phyloP scores from a whole-genome alignment of 2,113 vertebrate species.

The Prionailurus bengalensis region DNA sequence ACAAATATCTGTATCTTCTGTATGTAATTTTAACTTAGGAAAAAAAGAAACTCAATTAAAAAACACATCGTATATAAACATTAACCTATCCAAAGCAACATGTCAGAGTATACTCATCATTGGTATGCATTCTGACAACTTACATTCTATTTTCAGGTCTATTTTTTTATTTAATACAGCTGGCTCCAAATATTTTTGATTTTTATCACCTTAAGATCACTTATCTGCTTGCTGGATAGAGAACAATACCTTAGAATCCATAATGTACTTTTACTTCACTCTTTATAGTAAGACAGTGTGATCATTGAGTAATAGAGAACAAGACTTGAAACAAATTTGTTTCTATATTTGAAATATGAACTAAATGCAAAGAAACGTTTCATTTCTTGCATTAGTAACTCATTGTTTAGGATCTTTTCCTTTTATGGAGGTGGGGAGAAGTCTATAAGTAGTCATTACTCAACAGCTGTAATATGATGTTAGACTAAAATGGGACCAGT shows the following conservation, averaged over 20 bases:
- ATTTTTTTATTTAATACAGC: background rate
- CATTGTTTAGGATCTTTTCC: conserved; percentile 61
- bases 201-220: background rate
- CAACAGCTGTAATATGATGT: conserved; percentile 66
- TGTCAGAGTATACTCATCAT: background rate
- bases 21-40: background rate
- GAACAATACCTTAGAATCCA: background rate
- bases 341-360: conserved; percentile 66
- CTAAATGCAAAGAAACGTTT: background rate
- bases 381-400: conserved; percentile 60
- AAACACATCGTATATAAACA: background rate
- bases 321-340: conserved; percentile 38
- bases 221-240: background rate
- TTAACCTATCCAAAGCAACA: background rate
- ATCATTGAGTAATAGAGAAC: background rate
- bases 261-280: background rate
- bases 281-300: background rate
- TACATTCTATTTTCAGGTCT: background rate
- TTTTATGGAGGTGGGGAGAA: background rate
- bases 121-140: background rate
- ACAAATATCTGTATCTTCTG: background rate
- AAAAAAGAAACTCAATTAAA: background rate
- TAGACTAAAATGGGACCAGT: conserved; percentile 34
- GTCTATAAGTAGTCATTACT: conserved; percentile 57
- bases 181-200: background rate